Evolutionary conservation across 2,888 invertebrate species (phyloP).

Genomic region (Drosophila mayaguana): DNA sequence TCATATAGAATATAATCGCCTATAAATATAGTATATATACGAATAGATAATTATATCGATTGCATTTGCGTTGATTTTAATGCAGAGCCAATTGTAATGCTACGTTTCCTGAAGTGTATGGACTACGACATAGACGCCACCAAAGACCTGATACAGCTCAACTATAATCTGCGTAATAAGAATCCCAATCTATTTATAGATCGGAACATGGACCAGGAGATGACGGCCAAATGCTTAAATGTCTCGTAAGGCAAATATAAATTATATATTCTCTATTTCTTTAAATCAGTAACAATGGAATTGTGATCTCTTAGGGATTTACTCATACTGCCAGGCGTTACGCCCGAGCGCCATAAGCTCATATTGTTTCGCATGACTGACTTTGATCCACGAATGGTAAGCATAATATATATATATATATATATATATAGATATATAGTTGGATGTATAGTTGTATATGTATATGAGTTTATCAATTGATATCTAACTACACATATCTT

Average conservation of each 20-base stretch:
- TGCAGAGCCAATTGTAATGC: slow-evolving; percentile 75
- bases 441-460: too few species aligned
- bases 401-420: not conserved
- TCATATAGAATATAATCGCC: not conserved
- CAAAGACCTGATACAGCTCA: slow-evolving; percentile 78
- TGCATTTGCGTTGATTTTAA: slow-evolving; percentile 15
- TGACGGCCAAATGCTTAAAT: slow-evolving; percentile 54
- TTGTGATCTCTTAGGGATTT: slow-evolving; percentile 61
- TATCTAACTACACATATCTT: too few species aligned
- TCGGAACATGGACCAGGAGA: slow-evolving; percentile 85
- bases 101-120: slow-evolving; percentile 79
- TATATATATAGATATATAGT: not conserved
- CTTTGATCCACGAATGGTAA: slow-evolving; percentile 75
- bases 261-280: not conserved
- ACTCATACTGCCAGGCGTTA: slow-evolving; percentile 75
- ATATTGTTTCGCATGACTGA: slow-evolving; percentile 72
- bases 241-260: slow-evolving; percentile 56
- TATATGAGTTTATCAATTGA: too few species aligned
- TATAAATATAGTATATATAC: slow-evolving; percentile 1
- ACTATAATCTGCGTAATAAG: slow-evolving; percentile 86
- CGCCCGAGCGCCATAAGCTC: slow-evolving; percentile 76
- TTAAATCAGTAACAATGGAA: not conserved
- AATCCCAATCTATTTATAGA: slow-evolving; percentile 86
- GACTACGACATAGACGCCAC: slow-evolving; percentile 69
- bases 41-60: slow-evolving; percentile 21